A percentile compares a stretch with the other conserved stretches of the same genome.
phyloP scores from a whole-genome alignment of 2,797 vertebrate genomes.

The Eulemur mongoz region DNA sequence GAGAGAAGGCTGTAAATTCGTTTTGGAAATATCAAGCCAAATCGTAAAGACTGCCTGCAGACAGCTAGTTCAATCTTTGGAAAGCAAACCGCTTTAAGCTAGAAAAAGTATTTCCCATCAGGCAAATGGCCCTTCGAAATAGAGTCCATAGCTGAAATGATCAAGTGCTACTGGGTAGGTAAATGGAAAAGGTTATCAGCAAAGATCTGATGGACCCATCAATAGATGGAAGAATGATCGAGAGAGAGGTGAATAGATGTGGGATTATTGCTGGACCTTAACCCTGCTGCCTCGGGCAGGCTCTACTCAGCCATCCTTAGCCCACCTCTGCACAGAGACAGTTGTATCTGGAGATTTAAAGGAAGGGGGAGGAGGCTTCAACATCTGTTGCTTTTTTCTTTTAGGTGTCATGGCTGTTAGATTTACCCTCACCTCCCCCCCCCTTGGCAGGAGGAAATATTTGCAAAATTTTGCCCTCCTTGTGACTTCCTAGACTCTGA shows the following conservation, averaged over 20 bases:
- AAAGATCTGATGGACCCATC: background rate
- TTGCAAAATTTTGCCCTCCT: background rate
- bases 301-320: background rate
- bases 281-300: background rate
- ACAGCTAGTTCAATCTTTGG: background rate
- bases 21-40: background rate
- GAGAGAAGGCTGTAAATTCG: background rate
- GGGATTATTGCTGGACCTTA: background rate
- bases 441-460: background rate
- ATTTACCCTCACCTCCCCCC: background rate
- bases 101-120: background rate
- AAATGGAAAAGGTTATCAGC: background rate
- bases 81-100: background rate
- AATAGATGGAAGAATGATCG: background rate
- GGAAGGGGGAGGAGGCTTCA: background rate
- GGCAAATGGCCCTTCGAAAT: constrained; percentile 9
- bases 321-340: background rate
- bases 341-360: background rate
- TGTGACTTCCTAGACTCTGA: background rate
- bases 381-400: background rate
- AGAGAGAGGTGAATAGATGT: background rate
- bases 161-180: background rate
- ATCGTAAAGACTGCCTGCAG: background rate
- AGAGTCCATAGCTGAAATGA: background rate
- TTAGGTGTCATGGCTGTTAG: background rate